Base-by-base conservation (phyloP, 2,113 vertebrate species). In the Ptilonorhynchus violaceus region DNA sequence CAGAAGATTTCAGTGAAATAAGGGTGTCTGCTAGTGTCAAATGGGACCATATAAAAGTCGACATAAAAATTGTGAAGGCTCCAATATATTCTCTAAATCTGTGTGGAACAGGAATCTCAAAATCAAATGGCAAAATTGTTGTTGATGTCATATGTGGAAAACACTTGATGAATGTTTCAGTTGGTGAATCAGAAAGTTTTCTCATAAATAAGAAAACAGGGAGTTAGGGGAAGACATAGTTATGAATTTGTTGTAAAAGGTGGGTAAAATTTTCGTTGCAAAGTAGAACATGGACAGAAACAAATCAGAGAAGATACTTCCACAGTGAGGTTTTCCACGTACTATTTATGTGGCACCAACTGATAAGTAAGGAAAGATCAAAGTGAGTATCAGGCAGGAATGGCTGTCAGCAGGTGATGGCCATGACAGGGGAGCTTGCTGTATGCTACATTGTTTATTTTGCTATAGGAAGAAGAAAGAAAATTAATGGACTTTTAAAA, bases 391-490 rank as follows among this genome's bases (percentile, higher is more conserved):
- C 24, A 37, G 2, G 13, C 18, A n/a, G 42, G 39, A 85, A 78
- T 17, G 37, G 15, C 31, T 13, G 33, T 50, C 19, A 58, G 37
- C 31, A 72, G 27, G 31, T 39, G 28, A 62, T 39, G 52, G 14
- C n/a, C 44, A 1, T 35, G n/a, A 33, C 0, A 4, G 19, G 30
- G 17, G 7, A 63, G 1, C 3, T 39, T 89, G 19, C 6, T 68
- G 23, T 10, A 15, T 39, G 13, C 3, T 17, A 7, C 19, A 33
- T n/a, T 6, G 24, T 46, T 81, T 64, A 25, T 82, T 74, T 85
- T 46, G 4, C 8, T 55, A 7, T 20, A 17, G 6, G 35, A 77
- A 69, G 33, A 74, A 59, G 9, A 63, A 52, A 52, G 19, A 17
- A 55, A 78, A 11, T 5, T 41, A 69, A 46, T 9, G 1, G 6